phyloP scores from a whole-genome alignment of 2,113 vertebrate species.

The Indri indri region DNA sequence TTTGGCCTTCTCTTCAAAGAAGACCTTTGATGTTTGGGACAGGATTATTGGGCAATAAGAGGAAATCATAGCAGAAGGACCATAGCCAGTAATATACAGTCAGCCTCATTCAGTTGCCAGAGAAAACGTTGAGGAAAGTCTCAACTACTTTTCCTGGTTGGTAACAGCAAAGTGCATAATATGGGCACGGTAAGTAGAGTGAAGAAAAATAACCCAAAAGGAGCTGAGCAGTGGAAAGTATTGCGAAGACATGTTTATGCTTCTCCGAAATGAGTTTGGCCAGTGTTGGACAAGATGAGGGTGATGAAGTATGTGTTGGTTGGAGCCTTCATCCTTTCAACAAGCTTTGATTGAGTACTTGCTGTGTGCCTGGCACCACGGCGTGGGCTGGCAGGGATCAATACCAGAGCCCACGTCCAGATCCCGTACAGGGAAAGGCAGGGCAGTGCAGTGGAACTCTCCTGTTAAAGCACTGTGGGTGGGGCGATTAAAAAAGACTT shows the following conservation, averaged over 20 bases:
- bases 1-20: constrained; percentile 86
- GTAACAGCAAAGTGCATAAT: not conserved
- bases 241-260: not conserved
- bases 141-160: constrained; percentile 32
- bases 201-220: not conserved
- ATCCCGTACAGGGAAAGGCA: not conserved
- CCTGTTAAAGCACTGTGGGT: not conserved
- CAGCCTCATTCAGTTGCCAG: constrained; percentile 75
- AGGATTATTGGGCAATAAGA: constrained; percentile 72
- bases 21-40: constrained; percentile 80
- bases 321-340: not conserved
- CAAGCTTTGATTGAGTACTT: not conserved
- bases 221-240: not conserved
- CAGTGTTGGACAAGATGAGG: not conserved
- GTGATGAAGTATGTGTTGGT: not conserved
- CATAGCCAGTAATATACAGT: constrained; percentile 72
- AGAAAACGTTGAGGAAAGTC: constrained; percentile 78
- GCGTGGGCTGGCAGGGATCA: not conserved
- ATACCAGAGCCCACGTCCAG: not conserved
- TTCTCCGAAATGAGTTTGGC: constrained; percentile 33
- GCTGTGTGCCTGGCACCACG: not conserved
- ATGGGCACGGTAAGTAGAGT: not conserved
- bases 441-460: not conserved
- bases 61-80: constrained; percentile 73
- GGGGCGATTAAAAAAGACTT: not conserved